Base-by-base conservation (phyloP, 2,113 vertebrate species). In the Symphodus melops region DNA sequence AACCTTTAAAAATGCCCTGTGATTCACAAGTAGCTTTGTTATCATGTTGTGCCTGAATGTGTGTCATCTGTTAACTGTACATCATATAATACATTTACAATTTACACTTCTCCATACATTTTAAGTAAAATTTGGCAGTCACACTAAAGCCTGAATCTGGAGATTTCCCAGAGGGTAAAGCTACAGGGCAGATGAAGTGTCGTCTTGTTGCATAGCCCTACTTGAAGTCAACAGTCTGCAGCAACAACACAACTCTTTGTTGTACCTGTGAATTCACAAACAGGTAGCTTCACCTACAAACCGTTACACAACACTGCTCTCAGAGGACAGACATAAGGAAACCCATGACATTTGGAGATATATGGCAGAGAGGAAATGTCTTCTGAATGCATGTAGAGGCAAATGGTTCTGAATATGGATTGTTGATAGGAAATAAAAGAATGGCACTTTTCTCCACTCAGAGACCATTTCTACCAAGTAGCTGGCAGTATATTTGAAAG, bases 161-260 rank as follows among this genome's bases (percentile, higher is more conserved):
- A 83, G 73, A 85, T 73, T 41, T 33, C 91, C 89, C 91, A 92
- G 90, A 89, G 90, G 91, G 73, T 93, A 92, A 95, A 95, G 94
- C 94, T 95, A 94, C 85, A 88, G 93, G 89, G 86, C 86, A 63
- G 91, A 79, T 83, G 74, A 90, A 93, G 94, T 94, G 95, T 96
- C 91, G 58, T 92, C 93, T 93, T 88, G 95, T 97, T 97, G 96
- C 96, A 96, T 96, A 96, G 96, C 94, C 96, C 95, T 95, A 90
- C 84, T 61, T 84, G 54, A 74, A 86, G 62, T 87, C 90, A 91
- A 92, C 90, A 93, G 93, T 93, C 89, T 82, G 81, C 81, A 72
- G 86, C 87, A 77, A 84, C 86, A 88, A 85, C 83, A 84, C 84
- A 87, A 82, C 72, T 81, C 83, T 75, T 61, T 60, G 75, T 59